Evolutionary conservation across 1,140 invertebrate species (phyloP).

Genomic region (Paralvinella palmiformis): DNA sequence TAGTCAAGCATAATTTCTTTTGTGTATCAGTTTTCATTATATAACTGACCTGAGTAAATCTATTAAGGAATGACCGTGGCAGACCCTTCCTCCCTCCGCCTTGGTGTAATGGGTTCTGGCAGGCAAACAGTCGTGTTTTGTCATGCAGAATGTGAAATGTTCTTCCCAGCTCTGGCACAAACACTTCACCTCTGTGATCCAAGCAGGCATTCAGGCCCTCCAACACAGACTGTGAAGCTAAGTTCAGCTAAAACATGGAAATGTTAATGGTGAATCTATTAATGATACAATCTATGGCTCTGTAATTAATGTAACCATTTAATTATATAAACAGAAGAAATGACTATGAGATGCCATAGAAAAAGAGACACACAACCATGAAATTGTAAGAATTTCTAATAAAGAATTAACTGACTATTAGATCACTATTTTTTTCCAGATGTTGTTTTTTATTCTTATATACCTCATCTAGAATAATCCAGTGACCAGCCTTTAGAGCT

Average conservation of each 20-base stretch:
- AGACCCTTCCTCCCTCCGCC: slow-evolving; percentile 91
- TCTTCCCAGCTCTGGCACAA: slow-evolving; percentile 86
- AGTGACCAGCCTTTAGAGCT: slow-evolving; percentile 85
- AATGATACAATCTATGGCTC: neutral
- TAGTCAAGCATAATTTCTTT: no score
- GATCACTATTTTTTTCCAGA: neutral
- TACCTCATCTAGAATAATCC: slow-evolving; percentile 95
- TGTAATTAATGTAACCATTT: neutral
- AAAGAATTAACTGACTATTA: neutral
- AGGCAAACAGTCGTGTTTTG: slow-evolving; percentile 85
- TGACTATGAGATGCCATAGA: neutral
- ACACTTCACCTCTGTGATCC: slow-evolving; percentile 94
- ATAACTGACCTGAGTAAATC: slow-evolving; percentile 87
- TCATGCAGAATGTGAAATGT: slow-evolving; percentile 67
- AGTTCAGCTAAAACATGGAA: slow-evolving; percentile 64
- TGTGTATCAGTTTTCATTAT: no score
- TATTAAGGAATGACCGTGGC: slow-evolving; percentile 94
- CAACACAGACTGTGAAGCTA: slow-evolving; percentile 95
- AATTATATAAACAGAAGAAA: no score
- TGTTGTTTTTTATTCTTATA: neutral
- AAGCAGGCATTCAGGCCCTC: slow-evolving; percentile 98
- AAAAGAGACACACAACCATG: neutral
- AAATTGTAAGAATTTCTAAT: neutral
- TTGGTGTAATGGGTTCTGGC: slow-evolving; percentile 95
- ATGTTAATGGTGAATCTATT: no score